Base-by-base conservation (phyloP, 2,888 invertebrate genomes). In the Rapana venosa region DNA sequence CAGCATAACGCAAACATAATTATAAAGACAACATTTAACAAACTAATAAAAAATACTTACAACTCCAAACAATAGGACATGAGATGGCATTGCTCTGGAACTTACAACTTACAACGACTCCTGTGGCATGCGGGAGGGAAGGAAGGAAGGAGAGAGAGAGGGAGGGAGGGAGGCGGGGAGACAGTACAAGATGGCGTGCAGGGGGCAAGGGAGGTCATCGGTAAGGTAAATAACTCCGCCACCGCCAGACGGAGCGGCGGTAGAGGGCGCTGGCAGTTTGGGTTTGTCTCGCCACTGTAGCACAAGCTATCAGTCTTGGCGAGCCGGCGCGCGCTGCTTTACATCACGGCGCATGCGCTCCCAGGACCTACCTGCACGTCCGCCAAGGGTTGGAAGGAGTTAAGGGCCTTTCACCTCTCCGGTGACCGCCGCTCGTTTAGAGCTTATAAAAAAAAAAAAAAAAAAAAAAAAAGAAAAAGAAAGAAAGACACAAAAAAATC, bases 241-340 rank as follows among this genome's bases (percentile, higher is more conserved):
- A 58, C 81, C 66, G 66, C 87, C 87, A 90, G 90, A 90, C 90
- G 88, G 56, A 70, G 58, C 84, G 90, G 88, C 90, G 88, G 77
- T 74, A 36, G 79, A 30, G 86, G 35, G 84, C 85, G 79, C 83
- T 85, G 84, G 88, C 88, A 88, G 88, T 88, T 90, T 90, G 90
- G 87, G 83, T 88, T 90, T 90, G 90, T 90, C 90, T 87, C 87
- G 90, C 87, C 90, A 74, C 70, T 88, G n/a, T 61, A 88, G 61
- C 79, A 84, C 85, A 88, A 90, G 85, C 90, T 90, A 90, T 90
- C 90, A 90, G 88, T 90, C 90, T 90, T 61, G 86, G 89, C 84
- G 35, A 66, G 83, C 85, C 66, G n/a, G 70, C 66, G 83, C 89
- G 74, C 89, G 74, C 89, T 89, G 89, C 84, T 89, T 89, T 89